These are phyloP conservation scores for Chaenocephalus aceratus DNA, from an alignment of 2,113 vertebrate species.

Conservation along the genomic window DNA sequence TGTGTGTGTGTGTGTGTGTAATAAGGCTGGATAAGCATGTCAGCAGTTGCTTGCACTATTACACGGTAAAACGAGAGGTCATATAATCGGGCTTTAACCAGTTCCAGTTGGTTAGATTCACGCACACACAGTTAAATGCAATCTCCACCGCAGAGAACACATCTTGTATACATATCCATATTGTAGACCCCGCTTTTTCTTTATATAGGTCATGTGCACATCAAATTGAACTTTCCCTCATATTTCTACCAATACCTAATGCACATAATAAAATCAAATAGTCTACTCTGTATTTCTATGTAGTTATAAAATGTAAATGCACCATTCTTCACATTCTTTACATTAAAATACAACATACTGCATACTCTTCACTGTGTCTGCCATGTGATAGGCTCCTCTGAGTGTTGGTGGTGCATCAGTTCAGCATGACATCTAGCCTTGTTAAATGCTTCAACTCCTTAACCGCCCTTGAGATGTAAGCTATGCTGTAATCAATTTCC, in stretches of 20 bases:
- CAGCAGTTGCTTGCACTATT: slow-evolving; percentile 34
- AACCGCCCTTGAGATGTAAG: slow-evolving; percentile 38
- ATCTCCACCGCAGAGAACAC: background rate
- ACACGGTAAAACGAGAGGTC: slow-evolving; percentile 34
- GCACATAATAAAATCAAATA: background rate
- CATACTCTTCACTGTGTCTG: background rate
- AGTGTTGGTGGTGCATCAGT: background rate
- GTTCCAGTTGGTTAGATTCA: slow-evolving; percentile 12
- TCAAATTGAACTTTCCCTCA: background rate
- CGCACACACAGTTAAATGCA: slow-evolving; percentile 8
- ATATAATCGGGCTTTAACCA: slow-evolving; percentile 34
- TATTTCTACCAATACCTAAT: slow-evolving; percentile 24
- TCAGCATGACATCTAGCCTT: slow-evolving; percentile 42
- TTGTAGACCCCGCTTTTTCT: background rate
- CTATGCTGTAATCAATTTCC: slow-evolving; percentile 35
- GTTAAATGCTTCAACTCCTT: slow-evolving; percentile 49
- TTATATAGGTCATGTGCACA: background rate
- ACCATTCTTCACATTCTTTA: slow-evolving; percentile 11
- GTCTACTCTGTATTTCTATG: background rate
- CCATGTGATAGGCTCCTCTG: background rate
- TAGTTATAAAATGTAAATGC: slow-evolving; percentile 14
- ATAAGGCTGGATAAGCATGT: slow-evolving; percentile 46
- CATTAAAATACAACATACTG: slow-evolving; percentile 1
- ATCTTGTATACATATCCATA: background rate
- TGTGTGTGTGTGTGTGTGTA: slow-evolving; percentile 26